A percentile compares a stretch with the other conserved stretches of the same genome.
phyloP scores from a whole-genome alignment of 2,888 invertebrate genomes.

The Protula sp. region DNA sequence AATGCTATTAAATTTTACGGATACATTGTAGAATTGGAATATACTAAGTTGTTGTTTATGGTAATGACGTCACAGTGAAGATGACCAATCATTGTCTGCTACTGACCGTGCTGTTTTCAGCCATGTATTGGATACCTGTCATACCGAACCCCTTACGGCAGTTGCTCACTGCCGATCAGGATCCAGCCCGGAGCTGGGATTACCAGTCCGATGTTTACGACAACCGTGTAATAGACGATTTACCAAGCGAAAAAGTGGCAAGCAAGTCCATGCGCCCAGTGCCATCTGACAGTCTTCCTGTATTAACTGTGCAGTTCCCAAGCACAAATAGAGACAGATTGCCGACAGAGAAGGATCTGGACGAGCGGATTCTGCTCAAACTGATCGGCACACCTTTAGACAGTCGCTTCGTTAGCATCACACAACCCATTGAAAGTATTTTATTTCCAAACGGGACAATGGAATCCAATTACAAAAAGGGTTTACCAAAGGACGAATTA shows the following conservation, averaged over 20 bases:
- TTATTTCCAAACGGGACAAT: neutral
- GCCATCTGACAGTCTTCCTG: neutral
- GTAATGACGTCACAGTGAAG: too few relatives aligned
- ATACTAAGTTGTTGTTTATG: too few relatives aligned
- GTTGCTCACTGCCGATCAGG: neutral
- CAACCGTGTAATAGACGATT: neutral
- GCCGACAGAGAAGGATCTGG: neutral
- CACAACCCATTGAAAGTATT: neutral
- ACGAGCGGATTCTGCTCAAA: neutral
- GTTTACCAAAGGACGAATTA: neutral
- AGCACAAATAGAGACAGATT: neutral
- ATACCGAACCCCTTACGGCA: too few relatives aligned
- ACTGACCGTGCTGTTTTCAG: too few relatives aligned
- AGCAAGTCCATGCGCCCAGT: neutral
- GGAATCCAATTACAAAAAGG: neutral
- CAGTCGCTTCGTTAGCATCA: neutral
- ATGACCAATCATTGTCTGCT: too few relatives aligned
- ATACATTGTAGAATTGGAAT: too few relatives aligned
- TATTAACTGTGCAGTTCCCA: neutral
- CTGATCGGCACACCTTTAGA: neutral
- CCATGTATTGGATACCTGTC: too few relatives aligned
- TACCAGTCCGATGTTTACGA: neutral
- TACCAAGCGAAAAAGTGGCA: neutral
- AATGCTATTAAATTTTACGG: too few relatives aligned
- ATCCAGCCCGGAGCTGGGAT: neutral